phyloP scores from a whole-genome alignment of 2,888 invertebrate species.

The Hemicrepidius hirtus region DNA sequence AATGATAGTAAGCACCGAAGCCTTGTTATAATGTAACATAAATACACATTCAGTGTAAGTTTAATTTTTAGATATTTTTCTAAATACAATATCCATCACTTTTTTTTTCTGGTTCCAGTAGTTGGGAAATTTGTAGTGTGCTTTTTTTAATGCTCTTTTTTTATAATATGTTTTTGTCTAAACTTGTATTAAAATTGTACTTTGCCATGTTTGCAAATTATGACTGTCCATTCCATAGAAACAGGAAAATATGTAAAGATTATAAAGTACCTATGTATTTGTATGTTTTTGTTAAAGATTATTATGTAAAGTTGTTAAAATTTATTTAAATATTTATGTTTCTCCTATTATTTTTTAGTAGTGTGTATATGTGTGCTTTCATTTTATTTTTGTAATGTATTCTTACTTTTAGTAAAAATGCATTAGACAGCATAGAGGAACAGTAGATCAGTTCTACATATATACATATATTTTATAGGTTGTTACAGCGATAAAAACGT shows the following conservation, averaged over 20 bases:
- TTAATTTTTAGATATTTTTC: conserved; percentile 15
- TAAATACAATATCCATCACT: neutral
- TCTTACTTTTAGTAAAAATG: conserved; percentile 9
- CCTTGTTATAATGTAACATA: conserved; percentile 25
- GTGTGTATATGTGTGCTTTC: neutral
- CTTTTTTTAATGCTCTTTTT: conserved; percentile 20
- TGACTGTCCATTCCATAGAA: conserved; percentile 46
- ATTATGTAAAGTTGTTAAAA: conserved; percentile 45
- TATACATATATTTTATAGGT: neutral
- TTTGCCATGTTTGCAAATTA: conserved; percentile 23
- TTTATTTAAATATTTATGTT: conserved; percentile 53
- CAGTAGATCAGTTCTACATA: neutral
- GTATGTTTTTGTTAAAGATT: conserved; percentile 41
- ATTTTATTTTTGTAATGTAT: conserved; percentile 7
- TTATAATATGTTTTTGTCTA: conserved; percentile 20
- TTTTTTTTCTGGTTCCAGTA: conserved; percentile 23
- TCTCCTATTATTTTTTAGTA: conserved; percentile 37
- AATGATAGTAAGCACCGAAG: conserved; percentile 33
- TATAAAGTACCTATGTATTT: conserved; percentile 32
- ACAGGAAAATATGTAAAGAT: conserved; percentile 24
- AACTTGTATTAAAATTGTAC: conserved; percentile 17
- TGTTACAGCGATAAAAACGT: neutral
- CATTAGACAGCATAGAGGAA: neutral
- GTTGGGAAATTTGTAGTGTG: neutral
- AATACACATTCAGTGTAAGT: conserved; percentile 7